Evolutionary conservation across 2,888 invertebrate species (phyloP), one percentile per base, ranked within the genome.

Genomic region (Drosophila borealis): DNA sequence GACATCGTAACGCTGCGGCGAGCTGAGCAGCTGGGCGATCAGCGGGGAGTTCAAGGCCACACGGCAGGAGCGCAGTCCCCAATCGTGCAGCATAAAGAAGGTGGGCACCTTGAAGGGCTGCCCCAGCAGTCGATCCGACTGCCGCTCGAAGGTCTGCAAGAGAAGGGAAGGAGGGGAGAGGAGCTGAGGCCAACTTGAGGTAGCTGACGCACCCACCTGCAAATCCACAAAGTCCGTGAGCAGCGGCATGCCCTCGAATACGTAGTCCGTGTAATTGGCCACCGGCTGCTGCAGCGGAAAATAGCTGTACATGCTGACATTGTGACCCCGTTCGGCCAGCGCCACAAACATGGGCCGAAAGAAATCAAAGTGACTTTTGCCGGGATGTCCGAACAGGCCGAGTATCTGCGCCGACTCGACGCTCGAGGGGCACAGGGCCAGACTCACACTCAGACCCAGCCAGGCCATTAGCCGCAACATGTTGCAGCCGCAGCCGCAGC

Each of bases 1-100:
- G 0, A 96, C 88, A 90, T 96, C 96, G 76, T 94, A 96, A 48
- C 94, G 93, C 1, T 59, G 77, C 0, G 67, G 37, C 0, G 73
- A 75, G 6, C 53, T 65, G 4, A 90, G 64, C 2, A 90, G 63
- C 14, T 81, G 66, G 8, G 69, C 64, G 10, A 90, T 80, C 17
- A 82, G 76, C 0, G 90, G 74, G 3, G 92, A 90, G 10, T 89
- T 81, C 10, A 91, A 41, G 0, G 88, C 84, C 21, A 68, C 72
- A 34, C 84, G 68, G 53, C 91, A 91, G 44, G 83, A 75, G 14
- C 79, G 70, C 29, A 83, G 4, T 0, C 90, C 90, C 90, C 90
- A 91, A 33, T 75, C 79, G 54, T 90, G 56, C 2, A 92, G 62
- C 87, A 90, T 81, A 36, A 90, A 91, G 63, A 85, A 91, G n/a